Conservation (phyloP, 2,113 vertebrate species). For the Sterrhoptilus dennistouni region DNA sequence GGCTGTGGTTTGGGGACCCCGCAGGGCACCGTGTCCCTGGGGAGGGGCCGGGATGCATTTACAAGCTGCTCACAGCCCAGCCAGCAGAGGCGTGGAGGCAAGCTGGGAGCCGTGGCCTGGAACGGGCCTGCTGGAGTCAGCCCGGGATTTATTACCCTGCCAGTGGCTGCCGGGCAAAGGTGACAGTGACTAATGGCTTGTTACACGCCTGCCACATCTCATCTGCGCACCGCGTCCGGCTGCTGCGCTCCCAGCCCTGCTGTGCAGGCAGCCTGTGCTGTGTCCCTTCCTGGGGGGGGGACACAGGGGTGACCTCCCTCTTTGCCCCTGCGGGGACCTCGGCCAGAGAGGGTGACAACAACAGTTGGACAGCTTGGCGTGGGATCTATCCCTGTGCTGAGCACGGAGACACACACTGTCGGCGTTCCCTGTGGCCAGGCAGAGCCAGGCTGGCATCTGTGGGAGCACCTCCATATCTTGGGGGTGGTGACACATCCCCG, state of each 20-base stretch:
- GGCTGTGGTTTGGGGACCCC: neutral
- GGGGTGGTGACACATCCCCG: neutral
- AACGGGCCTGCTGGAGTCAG: constrained; percentile 25
- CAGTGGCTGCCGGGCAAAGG: constrained; percentile 61
- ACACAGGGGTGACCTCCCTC: neutral
- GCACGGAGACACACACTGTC: neutral
- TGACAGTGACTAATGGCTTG: constrained; percentile 75
- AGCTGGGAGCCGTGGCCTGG: constrained; percentile 46
- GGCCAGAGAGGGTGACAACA: neutral
- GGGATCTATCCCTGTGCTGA: neutral
- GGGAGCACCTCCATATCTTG: accelerated
- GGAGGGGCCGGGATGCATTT: neutral
- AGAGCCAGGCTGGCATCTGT: neutral
- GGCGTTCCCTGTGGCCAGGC: neutral
- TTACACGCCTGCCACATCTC: constrained; percentile 74
- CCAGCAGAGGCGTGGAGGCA: neutral
- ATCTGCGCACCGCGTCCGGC: neutral
- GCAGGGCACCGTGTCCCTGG: neutral
- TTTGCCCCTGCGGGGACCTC: accelerated
- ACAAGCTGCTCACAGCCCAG: constrained; percentile 63
- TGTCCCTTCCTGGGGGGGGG: neutral
- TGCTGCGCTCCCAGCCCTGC: constrained; percentile 32
- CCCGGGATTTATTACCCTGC: constrained; percentile 54
- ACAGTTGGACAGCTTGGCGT: neutral
- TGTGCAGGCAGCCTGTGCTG: neutral